Evolutionary conservation across 1,140 invertebrate genomes (phyloP), one percentile per base, ranked within the genome.

Genomic region (Teleogryllus occipitalis): DNA sequence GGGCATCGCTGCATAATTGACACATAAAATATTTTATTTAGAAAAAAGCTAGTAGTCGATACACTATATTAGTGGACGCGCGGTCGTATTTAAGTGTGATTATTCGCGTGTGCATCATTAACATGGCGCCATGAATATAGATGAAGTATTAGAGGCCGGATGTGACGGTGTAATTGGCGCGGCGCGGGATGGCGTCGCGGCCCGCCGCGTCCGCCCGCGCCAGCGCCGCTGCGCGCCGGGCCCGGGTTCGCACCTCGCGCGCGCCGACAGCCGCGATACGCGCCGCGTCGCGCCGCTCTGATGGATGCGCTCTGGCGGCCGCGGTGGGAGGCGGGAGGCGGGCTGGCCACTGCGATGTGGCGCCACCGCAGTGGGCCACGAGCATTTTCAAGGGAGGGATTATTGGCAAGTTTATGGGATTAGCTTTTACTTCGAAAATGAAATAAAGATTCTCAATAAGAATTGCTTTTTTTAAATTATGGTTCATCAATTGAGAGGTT

Each of bases 41-140:
- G 27, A 39, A 65, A 65, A 65, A 65, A 65, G 18, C 54, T 3
- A 65, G 54, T 65, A 65, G 54, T 65, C 54, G 54, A 65, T 65
- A 18, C 18, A 65, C 54, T 65, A 65, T 65, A 65, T 65, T 65
- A 65, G 54, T 65, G 18, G 54, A 65, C 54, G 54, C 54, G 54
- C 54, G 54, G 54, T 65, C 54, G 54, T 65, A 65, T 65, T 65
- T 65, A 65, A 65, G 54, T 65, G 54, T 65, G 54, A 65, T 65
- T 65, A 65, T 65, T 65, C 54, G 54, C 18, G 54, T 65, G 54
- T 65, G 54, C 54, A 65, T 65, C 54, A 65, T 65, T 65, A 65
- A 65, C 54, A 65, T 65, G 54, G 10, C 10, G 54, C 54, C 54
- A 65, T 65, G 54, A 65, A 65, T 65, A 65, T 65, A 65, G 54